Evolutionary conservation across 2,888 invertebrate genomes (phyloP).

Genomic region (Leptarthrus brevirostris): DNA sequence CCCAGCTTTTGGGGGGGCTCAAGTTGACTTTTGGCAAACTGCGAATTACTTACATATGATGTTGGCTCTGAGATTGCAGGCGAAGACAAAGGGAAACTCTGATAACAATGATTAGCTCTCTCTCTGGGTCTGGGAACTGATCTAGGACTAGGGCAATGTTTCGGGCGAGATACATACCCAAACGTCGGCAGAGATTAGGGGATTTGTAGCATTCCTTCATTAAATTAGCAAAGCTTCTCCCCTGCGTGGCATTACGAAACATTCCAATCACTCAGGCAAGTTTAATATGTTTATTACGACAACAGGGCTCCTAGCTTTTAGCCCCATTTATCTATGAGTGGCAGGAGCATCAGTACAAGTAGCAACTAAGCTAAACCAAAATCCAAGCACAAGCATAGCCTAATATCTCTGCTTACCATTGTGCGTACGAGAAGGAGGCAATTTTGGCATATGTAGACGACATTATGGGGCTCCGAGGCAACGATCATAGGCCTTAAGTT

Average conservation of each 20-base stretch:
- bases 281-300: slow-evolving; percentile 42
- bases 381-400: not conserved
- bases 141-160: not conserved
- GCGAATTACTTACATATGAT: too few relatives aligned
- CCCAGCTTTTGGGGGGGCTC: not conserved
- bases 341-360: too few relatives aligned
- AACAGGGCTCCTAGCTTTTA: not conserved
- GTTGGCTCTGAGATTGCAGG: too few relatives aligned
- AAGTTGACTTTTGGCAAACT: too few relatives aligned
- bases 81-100: not conserved
- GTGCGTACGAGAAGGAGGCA: slow-evolving; percentile 11
- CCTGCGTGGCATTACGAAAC: slow-evolving; percentile 31
- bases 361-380: too few relatives aligned
- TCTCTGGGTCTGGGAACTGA: too few relatives aligned
- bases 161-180: slow-evolving; percentile 1
- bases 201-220: slow-evolving; percentile 40
- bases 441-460: slow-evolving; percentile 38
- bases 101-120: not conserved
- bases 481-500: slow-evolving; percentile 30
- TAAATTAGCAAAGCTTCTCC: slow-evolving; percentile 29
- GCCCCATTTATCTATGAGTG: slow-evolving; percentile 25
- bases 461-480: slow-evolving; percentile 1
- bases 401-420: slow-evolving; percentile 6
- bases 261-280: slow-evolving; percentile 42
- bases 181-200: slow-evolving; percentile 14